These are phyloP conservation scores for Molossus molossus DNA, from an alignment of 2,797 vertebrate species.

Conservation along the genomic window DNA sequence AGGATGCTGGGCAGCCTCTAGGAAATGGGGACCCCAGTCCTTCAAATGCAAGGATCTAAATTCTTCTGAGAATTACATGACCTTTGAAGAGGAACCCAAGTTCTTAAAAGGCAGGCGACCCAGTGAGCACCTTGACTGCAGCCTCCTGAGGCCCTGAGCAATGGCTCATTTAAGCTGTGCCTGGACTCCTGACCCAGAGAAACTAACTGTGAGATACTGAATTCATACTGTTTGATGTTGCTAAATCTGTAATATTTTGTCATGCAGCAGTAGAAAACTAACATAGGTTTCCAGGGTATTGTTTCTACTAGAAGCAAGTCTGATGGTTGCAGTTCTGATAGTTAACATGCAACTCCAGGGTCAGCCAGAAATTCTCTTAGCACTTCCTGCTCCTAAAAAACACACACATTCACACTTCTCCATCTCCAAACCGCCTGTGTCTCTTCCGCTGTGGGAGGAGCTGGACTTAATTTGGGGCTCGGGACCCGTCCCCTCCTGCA, in stretches of 20 bases:
- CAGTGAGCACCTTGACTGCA: neutral
- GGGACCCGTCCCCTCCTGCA: neutral
- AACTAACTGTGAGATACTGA: neutral
- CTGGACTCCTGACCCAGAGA: neutral
- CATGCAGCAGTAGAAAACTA: neutral
- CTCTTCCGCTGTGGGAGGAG: neutral
- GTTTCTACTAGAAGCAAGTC: neutral
- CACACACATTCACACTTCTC: neutral
- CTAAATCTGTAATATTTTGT: neutral
- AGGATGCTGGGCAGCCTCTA: neutral
- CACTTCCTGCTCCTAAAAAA: neutral
- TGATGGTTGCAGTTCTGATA: neutral
- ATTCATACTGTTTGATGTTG: neutral
- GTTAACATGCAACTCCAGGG: neutral
- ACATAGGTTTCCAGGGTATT: neutral
- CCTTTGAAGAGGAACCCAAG: neutral
- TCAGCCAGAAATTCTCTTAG: neutral
- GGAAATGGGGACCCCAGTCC: neutral
- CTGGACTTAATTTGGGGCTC: neutral
- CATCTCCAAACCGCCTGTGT: neutral
- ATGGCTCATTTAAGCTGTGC: neutral
- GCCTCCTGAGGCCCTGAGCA: neutral
- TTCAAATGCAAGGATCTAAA: neutral
- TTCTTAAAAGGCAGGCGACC: neutral
- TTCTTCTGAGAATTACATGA: neutral